Percentiles rank a stretch among this genome's conserved stretches.
Evolutionary conservation across 2,797 vertebrate species (phyloP).

Genomic region (Amphiprion clarkii): DNA sequence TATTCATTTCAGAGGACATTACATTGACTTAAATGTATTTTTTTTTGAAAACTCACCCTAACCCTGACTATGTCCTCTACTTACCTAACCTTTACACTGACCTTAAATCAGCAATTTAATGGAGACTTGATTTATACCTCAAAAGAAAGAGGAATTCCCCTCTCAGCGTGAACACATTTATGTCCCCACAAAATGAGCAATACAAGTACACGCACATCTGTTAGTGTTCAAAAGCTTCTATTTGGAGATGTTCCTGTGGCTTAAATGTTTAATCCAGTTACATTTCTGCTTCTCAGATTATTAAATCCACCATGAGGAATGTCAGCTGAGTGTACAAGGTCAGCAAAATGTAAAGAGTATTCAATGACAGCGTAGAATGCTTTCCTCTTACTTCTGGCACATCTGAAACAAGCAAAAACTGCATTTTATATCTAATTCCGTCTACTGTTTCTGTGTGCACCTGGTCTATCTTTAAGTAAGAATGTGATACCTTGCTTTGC

Average conservation of each 20-base stretch:
- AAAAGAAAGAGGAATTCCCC: not conserved
- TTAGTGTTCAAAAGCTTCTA: conserved; percentile 26
- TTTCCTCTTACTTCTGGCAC: conserved; percentile 2
- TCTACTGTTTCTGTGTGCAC: not conserved
- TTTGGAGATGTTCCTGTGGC: conserved; percentile 47
- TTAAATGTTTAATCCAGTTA: conserved; percentile 64
- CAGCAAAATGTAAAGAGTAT: conserved; percentile 50
- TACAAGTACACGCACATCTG: conserved; percentile 12
- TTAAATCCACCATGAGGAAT: conserved; percentile 54
- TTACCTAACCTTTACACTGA: not conserved
- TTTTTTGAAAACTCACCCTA: not conserved
- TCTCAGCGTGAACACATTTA: not conserved
- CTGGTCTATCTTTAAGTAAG: conserved; percentile 4
- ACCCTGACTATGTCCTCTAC: not conserved
- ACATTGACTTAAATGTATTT: not conserved
- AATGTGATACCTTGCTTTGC: not conserved
- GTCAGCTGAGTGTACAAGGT: conserved; percentile 52
- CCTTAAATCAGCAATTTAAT: not conserved
- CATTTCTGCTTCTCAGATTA: conserved; percentile 51
- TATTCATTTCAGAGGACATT: not conserved
- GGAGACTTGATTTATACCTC: not conserved
- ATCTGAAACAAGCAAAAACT: conserved; percentile 5
- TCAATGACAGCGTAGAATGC: conserved; percentile 6
- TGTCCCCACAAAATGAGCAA: not conserved
- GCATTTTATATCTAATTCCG: not conserved